These are phyloP conservation scores for Entosphenus tridentatus DNA, from an alignment of 2,113 vertebrate species.

Conservation along the genomic window DNA sequence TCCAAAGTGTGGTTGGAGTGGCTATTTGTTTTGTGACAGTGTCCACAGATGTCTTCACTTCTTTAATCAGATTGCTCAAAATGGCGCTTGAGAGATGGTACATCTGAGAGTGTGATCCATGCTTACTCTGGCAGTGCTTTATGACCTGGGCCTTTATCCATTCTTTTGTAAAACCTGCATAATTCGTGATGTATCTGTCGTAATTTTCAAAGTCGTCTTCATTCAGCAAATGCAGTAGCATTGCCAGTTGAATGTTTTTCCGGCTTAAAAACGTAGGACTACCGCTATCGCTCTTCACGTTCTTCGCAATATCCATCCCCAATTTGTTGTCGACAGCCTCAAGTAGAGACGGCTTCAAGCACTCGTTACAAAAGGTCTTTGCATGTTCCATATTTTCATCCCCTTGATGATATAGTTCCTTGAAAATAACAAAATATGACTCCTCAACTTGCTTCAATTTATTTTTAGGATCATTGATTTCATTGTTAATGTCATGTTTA, in stretches of 20 bases:
- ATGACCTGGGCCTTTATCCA: constrained; percentile 8
- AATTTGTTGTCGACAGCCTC: not conserved
- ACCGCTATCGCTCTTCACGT: not conserved
- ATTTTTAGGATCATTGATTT: not conserved
- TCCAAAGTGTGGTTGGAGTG: not conserved
- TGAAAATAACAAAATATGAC: constrained; percentile 6
- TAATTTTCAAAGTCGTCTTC: constrained; percentile 4
- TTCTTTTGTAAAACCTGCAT: not conserved
- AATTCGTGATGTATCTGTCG: constrained; percentile 4
- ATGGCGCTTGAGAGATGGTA: not conserved
- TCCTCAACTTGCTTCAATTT: constrained; percentile 2
- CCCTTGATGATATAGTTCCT: constrained; percentile 1
- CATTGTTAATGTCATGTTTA: not conserved
- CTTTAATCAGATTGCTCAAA: not conserved
- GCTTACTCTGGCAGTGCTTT: not conserved
- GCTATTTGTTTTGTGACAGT: not conserved
- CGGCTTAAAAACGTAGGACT: not conserved
- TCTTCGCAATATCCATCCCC: constrained; percentile 4
- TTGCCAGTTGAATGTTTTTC: constrained; percentile 8
- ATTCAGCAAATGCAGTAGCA: constrained; percentile 8
- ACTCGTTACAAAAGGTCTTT: constrained; percentile 2
- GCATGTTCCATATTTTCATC: constrained; percentile 7
- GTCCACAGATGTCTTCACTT: not conserved
- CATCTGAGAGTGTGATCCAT: not conserved
- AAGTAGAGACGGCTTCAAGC: constrained; percentile 6